These are phyloP conservation scores for Eptatretus burgeri DNA, from an alignment of 2,113 vertebrate genomes.

Conservation along the genomic window DNA sequence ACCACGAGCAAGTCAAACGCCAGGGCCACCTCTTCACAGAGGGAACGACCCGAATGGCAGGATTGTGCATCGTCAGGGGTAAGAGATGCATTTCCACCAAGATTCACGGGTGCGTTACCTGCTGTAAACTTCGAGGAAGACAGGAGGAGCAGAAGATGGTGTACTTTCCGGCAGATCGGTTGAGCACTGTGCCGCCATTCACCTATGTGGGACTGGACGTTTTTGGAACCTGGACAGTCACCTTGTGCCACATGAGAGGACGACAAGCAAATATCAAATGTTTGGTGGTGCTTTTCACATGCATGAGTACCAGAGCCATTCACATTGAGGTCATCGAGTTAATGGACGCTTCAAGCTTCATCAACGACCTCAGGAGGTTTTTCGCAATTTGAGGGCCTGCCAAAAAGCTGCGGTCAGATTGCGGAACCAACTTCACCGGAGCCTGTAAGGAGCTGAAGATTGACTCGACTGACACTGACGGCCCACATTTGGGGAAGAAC, in stretches of 20 bases:
- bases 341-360: too few relatives aligned
- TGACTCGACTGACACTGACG: too few relatives aligned
- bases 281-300: not conserved
- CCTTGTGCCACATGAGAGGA: not conserved
- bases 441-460: too few relatives aligned
- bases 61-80: not conserved
- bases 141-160: conserved; percentile 10
- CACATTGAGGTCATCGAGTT: not conserved
- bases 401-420: too few relatives aligned
- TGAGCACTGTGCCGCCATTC: conserved; percentile 11
- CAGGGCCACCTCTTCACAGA: not conserved
- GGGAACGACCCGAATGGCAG: not conserved
- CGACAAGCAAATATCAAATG: not conserved
- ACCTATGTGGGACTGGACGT: conserved; percentile 12
- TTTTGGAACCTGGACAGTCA: conserved; percentile 10
- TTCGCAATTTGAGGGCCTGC: too few relatives aligned
- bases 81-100: not conserved
- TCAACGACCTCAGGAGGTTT: too few relatives aligned
- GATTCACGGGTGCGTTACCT: not conserved
- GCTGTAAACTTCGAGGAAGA: not conserved
- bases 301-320: not conserved
- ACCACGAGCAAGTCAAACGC: not conserved
- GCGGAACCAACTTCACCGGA: too few relatives aligned
- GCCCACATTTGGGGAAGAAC: too few relatives aligned
- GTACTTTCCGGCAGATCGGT: conserved; percentile 9